These are phyloP conservation scores for Aspidiotus destructor DNA, from an alignment of 2,888 invertebrate genomes.

Conservation along the genomic window DNA sequence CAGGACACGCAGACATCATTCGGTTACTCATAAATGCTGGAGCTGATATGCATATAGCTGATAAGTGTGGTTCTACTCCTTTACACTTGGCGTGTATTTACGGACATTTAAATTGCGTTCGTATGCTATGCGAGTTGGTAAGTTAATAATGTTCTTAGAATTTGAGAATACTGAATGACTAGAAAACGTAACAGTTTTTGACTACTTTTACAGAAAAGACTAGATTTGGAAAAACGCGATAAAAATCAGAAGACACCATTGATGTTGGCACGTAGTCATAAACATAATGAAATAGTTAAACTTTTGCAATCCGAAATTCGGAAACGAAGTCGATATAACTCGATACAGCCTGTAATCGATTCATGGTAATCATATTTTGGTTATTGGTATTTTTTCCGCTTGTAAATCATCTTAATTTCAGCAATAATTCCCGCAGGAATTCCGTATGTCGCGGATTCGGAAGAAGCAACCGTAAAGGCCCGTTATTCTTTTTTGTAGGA, in stretches of 20 bases:
- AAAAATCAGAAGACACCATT: slow-evolving; percentile 88
- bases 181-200: background rate
- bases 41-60: slow-evolving; percentile 76
- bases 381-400: background rate
- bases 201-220: slow-evolving; percentile 55
- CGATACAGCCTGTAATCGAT: slow-evolving; percentile 80
- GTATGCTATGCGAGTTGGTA: slow-evolving; percentile 78
- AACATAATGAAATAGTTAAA: slow-evolving; percentile 74
- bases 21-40: slow-evolving; percentile 82
- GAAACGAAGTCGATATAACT: slow-evolving; percentile 59
- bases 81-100: slow-evolving; percentile 81
- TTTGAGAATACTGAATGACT: no score
- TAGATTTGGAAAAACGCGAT: slow-evolving; percentile 75
- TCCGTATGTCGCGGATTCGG: slow-evolving; percentile 59
- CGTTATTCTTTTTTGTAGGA: slow-evolving; percentile 71
- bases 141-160: background rate
- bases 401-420: background rate
- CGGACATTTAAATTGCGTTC: slow-evolving; percentile 76
- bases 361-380: slow-evolving; percentile 51
- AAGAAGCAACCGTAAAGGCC: slow-evolving; percentile 69
- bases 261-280: slow-evolving; percentile 78
- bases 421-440: slow-evolving; percentile 48
- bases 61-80: slow-evolving; percentile 86
- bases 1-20: slow-evolving; percentile 71
- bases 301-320: slow-evolving; percentile 72